Evolutionary conservation across 2,797 vertebrate genomes (phyloP), one percentile per base, ranked within the genome.

Genomic region (Atherinosoma microstoma): DNA sequence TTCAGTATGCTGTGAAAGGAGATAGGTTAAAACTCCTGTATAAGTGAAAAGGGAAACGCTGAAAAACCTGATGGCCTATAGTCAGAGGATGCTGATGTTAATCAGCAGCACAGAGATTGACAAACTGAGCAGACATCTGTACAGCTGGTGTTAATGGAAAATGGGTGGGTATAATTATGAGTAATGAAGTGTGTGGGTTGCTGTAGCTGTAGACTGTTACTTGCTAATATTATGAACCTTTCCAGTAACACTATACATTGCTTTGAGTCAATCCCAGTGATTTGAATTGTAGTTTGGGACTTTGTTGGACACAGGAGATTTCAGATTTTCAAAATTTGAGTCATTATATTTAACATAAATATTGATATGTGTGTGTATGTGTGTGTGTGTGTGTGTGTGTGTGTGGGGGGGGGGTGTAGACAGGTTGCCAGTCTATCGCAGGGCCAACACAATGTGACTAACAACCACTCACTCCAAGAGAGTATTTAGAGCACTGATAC

Each of bases 71-170:
- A 76, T 62, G 70, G 53, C 30, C 67, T 74, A 68, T 56, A 78
- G 75, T 76, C 57, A 64, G 27, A 73, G 58, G 58, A 75, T 20
- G 61, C n/a, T 45, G 32, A 76, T 82, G 57, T 67, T 74, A 73
- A 83, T 74, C 47, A 24, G 60, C 29, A 59, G 59, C 58, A 64
- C 66, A 68, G 64, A 61, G 67, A 7, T 77, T 68, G 2, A 6
- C 45, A 78, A 57, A 70, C 61, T 63, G 9, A 70, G 34, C 53
- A 65, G 29, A 29, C 54, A 67, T 68, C 64, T 12, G 45, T 73
- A 40, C 75, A 77, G 72, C 64, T 80, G 67, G 53, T 76, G 79
- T 66, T 80, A 82, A 82, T 74, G 61, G 69, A 69, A 64, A 80
- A 74, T 79, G 69, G 58, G 56, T 70, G 36, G 54, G 29, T 38